Conservation (phyloP, 2,888 invertebrate species). For the Tiliacea citrago region DNA sequence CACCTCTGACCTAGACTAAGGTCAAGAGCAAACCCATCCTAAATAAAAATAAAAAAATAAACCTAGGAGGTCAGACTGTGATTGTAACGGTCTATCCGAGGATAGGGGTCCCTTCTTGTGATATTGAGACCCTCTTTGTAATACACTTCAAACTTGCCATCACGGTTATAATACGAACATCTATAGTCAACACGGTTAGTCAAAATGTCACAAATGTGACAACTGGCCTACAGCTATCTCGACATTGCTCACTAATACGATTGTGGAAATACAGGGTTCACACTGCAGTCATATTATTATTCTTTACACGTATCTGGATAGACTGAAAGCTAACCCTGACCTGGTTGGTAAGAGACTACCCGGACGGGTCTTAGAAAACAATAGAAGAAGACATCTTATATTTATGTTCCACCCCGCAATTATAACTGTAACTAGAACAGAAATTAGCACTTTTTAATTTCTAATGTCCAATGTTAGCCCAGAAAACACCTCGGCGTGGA, state of each 20-base stretch:
- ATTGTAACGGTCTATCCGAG: background rate
- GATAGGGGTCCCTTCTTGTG: too few relatives aligned
- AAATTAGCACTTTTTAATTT: slow-evolving; percentile 36
- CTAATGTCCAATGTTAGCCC: slow-evolving; percentile 20
- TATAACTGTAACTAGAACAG: background rate
- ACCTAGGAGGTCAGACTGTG: background rate
- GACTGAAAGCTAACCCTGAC: slow-evolving; percentile 11
- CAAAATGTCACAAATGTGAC: background rate
- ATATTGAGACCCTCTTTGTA: too few relatives aligned
- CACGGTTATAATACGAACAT: background rate
- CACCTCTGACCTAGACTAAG: too few relatives aligned
- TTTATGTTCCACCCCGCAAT: slow-evolving; percentile 26
- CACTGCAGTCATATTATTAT: slow-evolving; percentile 14
- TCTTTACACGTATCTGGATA: slow-evolving; percentile 15
- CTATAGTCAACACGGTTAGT: background rate
- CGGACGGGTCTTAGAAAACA: background rate
- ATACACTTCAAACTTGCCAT: background rate
- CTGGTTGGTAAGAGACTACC: background rate
- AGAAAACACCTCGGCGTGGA: slow-evolving; percentile 3
- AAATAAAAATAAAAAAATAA: too few relatives aligned
- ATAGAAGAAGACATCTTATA: background rate
- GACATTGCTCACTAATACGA: background rate
- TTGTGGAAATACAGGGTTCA: background rate
- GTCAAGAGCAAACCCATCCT: too few relatives aligned
- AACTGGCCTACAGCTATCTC: background rate